A percentile compares a stretch with the other conserved stretches of the same genome.
Evolutionary conservation across 2,888 invertebrate genomes (phyloP).

Genomic region (Julus scanicus): DNA sequence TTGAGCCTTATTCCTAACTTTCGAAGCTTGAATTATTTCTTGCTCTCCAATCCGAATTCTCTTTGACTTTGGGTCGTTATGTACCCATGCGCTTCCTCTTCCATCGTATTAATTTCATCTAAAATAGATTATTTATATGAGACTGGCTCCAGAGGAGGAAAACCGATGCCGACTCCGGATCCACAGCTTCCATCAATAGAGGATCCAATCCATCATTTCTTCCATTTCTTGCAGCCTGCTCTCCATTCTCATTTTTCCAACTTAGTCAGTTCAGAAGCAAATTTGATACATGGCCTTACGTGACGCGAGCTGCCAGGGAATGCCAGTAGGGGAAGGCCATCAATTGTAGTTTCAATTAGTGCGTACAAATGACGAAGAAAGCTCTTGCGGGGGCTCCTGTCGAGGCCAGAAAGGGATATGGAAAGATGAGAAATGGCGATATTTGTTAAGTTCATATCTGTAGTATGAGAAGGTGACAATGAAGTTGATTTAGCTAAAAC

Average conservation of each 20-base stretch:
- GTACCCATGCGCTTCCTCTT: background rate
- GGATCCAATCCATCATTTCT: background rate
- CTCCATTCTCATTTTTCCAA: slow-evolving; percentile 7
- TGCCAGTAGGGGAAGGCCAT: background rate
- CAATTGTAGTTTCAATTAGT: slow-evolving; percentile 19
- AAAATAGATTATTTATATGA: slow-evolving; percentile 19
- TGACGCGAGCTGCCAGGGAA: background rate
- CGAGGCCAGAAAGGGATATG: background rate
- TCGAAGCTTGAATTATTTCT: background rate
- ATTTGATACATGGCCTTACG: slow-evolving; percentile 10
- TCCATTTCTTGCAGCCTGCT: background rate
- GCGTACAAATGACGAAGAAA: slow-evolving; percentile 4
- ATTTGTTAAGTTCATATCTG: no score
- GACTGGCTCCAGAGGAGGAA: background rate
- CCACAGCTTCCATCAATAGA: slow-evolving; percentile 7
- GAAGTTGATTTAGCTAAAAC: no score
- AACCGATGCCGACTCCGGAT: no score
- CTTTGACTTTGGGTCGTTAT: background rate
- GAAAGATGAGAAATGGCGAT: background rate
- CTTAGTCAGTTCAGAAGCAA: background rate
- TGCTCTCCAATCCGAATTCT: background rate
- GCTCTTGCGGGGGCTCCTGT: background rate
- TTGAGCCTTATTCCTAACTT: no score
- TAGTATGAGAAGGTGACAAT: no score
- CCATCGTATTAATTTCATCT: slow-evolving; percentile 1